Evolutionary conservation across 2,113 vertebrate genomes (phyloP).

Genomic region (Malurus elegans): DNA sequence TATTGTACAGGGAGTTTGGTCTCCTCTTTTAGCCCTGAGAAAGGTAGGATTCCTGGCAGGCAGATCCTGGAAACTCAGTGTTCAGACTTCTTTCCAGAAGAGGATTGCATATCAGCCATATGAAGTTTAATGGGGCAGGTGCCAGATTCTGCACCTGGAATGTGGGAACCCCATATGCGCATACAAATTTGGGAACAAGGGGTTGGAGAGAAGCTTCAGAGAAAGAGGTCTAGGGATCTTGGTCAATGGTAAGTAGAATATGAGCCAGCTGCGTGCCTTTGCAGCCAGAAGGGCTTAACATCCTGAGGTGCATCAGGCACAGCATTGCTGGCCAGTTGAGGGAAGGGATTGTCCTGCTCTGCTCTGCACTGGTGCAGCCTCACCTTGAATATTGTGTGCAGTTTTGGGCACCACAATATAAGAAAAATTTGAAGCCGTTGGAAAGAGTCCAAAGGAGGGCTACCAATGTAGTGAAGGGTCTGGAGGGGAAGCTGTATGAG

Average conservation of each 20-base stretch:
- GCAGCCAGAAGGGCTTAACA: neutral
- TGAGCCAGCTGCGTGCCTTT: neutral
- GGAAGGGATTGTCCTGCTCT: neutral
- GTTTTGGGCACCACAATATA: neutral
- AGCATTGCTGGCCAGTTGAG: neutral
- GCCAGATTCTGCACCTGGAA: neutral
- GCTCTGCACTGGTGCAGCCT: neutral
- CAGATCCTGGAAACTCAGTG: neutral
- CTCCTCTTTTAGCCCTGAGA: neutral
- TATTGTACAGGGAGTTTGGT: neutral
- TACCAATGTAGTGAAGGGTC: neutral
- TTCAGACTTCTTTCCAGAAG: neutral
- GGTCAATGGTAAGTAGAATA: neutral
- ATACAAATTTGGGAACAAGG: neutral
- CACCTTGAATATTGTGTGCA: neutral
- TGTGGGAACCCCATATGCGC: accelerated
- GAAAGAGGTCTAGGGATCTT: neutral
- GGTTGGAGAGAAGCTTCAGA: neutral
- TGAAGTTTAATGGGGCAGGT: neutral
- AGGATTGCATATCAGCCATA: accelerated
- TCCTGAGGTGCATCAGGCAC: neutral
- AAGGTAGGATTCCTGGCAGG: neutral
- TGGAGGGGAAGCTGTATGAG: neutral
- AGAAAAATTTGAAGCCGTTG: neutral
- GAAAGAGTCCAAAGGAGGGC: neutral